These are phyloP conservation scores for Nymphalis polychloros DNA, from an alignment of 2,888 invertebrate genomes.

Conservation along the genomic window DNA sequence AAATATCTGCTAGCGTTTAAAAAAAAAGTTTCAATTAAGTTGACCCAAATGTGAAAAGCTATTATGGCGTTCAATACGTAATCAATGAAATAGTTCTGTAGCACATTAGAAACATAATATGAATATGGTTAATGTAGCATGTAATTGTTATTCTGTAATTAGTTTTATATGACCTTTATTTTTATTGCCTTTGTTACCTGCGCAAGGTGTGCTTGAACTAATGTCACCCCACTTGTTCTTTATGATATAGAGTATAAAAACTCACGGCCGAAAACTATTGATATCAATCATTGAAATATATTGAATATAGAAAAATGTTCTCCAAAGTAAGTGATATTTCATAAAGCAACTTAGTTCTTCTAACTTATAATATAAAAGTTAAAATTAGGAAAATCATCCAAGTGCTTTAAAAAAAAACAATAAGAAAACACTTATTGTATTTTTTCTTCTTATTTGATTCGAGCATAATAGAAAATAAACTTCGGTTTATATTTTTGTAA, in stretches of 20 bases:
- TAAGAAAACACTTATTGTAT: too few species aligned
- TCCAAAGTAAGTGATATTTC: slow-evolving; percentile 23
- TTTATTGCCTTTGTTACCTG: slow-evolving; percentile 30
- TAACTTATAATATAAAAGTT: neutral
- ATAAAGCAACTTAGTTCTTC: neutral
- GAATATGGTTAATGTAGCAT: slow-evolving; percentile 15
- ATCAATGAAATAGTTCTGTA: neutral
- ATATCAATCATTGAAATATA: slow-evolving; percentile 34
- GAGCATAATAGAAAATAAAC: too few species aligned
- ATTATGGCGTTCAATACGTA: slow-evolving; percentile 5
- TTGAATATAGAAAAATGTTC: slow-evolving; percentile 35
- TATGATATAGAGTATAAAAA: slow-evolving; percentile 34
- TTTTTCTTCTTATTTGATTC: too few species aligned
- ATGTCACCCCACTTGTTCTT: slow-evolving; percentile 30
- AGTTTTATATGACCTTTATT: slow-evolving; percentile 29
- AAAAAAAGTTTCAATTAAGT: neutral
- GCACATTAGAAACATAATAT: neutral
- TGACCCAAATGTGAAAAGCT: neutral
- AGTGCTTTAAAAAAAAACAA: too few species aligned
- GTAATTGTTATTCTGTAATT: slow-evolving; percentile 27
- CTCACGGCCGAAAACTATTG: slow-evolving; percentile 24
- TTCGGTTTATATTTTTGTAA: neutral
- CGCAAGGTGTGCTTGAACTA: slow-evolving; percentile 22
- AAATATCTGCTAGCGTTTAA: neutral
- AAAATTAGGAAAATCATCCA: neutral